Evolutionary conservation across 2,888 invertebrate genomes (phyloP).

Genomic region (Morinoia aosen): DNA sequence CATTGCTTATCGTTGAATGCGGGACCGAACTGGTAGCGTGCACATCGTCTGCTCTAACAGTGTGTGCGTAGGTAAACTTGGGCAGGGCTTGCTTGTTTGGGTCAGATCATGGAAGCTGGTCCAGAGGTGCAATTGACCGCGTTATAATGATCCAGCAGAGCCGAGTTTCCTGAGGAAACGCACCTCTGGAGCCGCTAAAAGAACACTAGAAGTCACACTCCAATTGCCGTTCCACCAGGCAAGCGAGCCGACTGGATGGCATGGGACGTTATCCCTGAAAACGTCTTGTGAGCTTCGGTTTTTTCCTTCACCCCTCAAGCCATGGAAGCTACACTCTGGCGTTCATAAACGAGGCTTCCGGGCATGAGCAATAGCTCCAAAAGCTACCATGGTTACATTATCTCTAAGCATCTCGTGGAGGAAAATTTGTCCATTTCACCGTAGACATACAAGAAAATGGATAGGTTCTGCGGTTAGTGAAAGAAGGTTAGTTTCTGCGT

Average conservation of each 20-base stretch:
- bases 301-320: background rate
- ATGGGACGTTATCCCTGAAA: background rate
- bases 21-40: background rate
- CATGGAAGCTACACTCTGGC: background rate
- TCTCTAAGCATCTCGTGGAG: no score
- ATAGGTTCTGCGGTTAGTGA: no score
- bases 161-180: background rate
- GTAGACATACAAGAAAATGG: no score
- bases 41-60: background rate
- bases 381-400: background rate
- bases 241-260: background rate
- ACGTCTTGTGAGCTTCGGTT: background rate
- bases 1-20: conserved; percentile 51
- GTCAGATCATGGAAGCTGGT: conserved; percentile 15
- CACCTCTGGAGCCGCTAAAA: background rate
- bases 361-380: background rate
- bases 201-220: background rate
- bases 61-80: conserved; percentile 6
- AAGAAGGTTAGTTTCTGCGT: no score
- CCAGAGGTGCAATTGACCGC: conserved; percentile 10
- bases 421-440: no score
- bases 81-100: conserved; percentile 25
- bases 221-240: background rate
- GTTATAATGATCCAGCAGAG: conserved; percentile 16
- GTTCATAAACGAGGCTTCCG: background rate